A percentile compares a stretch with the other conserved stretches of the same genome.
Evolutionary conservation across 1,140 invertebrate genomes (phyloP).

Genomic region (Leptopilina clavipes): DNA sequence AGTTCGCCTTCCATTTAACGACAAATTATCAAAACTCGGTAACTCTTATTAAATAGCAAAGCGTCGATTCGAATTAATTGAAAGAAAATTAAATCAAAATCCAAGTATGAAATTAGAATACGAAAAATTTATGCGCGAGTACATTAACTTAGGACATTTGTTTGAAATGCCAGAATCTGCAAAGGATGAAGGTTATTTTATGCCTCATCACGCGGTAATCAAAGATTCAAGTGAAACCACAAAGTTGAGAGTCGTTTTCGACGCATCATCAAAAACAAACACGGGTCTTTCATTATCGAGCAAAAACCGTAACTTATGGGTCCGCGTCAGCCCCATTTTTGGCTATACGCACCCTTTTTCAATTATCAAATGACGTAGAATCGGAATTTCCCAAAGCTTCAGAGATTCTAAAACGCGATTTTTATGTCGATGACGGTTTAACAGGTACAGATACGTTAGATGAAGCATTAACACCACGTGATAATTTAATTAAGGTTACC

Average conservation of each 20-base stretch:
- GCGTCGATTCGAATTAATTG: conserved; percentile 25
- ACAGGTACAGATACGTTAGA: not conserved
- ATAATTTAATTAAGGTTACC: not conserved
- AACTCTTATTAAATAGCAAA: conserved; percentile 27
- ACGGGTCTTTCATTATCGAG: not conserved
- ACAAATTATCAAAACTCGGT: not conserved
- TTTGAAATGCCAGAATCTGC: not conserved
- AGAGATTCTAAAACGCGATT: not conserved
- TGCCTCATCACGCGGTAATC: conserved; percentile 21
- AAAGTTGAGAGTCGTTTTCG: not conserved
- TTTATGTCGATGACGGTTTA: not conserved
- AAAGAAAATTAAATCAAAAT: conserved; percentile 34
- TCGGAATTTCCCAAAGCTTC: not conserved
- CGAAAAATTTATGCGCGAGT: conserved; percentile 18
- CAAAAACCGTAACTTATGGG: not conserved
- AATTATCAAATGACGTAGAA: not conserved
- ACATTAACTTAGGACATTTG: not conserved
- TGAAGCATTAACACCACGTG: not conserved
- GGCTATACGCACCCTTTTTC: not conserved
- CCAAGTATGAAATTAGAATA: conserved; percentile 34
- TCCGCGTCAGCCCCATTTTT: not conserved
- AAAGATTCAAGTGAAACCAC: conserved; percentile 24
- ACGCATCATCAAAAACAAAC: not conserved
- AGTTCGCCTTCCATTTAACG: not conserved
- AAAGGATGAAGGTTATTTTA: not conserved